Base-by-base conservation (phyloP, 2,888 invertebrate genomes). In the Spicauda simplicius region DNA sequence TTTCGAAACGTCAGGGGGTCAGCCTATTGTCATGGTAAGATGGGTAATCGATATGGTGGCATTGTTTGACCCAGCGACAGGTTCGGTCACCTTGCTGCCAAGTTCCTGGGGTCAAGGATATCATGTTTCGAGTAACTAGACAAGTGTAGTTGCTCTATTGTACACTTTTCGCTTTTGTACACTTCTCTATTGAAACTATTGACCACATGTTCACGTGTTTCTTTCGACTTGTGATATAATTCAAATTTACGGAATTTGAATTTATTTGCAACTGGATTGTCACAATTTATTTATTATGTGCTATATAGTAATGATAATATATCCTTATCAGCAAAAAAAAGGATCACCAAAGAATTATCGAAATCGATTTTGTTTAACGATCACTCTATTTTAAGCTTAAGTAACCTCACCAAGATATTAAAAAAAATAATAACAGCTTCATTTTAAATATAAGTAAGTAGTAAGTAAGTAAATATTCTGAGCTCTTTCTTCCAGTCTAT, bases 1-100 rank as follows among this genome's bases (percentile, higher is more conserved):
- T 80, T 75, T 66, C 72, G 71, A 72, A 65, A 75, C 70, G 80
- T 79, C 84, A 75, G 82, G 82, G 87, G 87, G 85, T 84, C 83
- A 81, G 62, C 68, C 80, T 71, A 80, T 90, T 91, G 87, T 90
- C 68, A 88, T 88, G 87, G 74, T 80, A 86, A 88, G 81, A 84
- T 81, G 80, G 82, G 80, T 77, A 83, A 83, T 84, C 83, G 80
- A 85, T 86, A 82, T 74, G 72, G 71, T 75, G 74, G 69, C 74
- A 72, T 87, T 60, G 59, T 73, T 72, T 91, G 88, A 90, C 90
- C 90, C 80, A 77, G 69, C 76, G 79, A 80, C 91, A 91, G 89
- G 91, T 91, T 82, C 82, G 80, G 79, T 80, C 82, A 81, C 76
- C 77, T 77, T 72, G 79, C 25, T 25, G 60, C 69, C 71, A 73